These are phyloP conservation scores for Echeneis naucrates DNA, from an alignment of 2,797 vertebrate genomes.

Conservation along the genomic window DNA sequence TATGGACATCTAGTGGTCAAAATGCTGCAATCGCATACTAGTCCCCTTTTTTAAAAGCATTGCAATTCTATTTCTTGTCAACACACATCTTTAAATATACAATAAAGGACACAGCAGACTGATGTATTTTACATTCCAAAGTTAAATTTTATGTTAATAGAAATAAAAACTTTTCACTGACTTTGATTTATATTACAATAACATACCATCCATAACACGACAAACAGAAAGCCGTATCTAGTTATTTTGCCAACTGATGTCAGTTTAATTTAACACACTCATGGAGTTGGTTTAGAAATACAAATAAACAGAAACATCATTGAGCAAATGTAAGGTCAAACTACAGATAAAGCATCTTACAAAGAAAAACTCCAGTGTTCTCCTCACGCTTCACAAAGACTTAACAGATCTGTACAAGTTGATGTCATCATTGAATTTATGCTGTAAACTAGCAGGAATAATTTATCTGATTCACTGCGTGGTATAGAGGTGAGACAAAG, in stretches of 20 bases:
- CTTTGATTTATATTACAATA: slow-evolving; percentile 79
- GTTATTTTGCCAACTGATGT: slow-evolving; percentile 52
- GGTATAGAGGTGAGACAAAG: slow-evolving; percentile 30
- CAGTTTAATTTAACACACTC: slow-evolving; percentile 68
- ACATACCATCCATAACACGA: slow-evolving; percentile 70
- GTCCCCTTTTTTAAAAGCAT: not conserved
- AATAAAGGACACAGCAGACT: slow-evolving; percentile 34
- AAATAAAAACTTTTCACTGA: slow-evolving; percentile 75
- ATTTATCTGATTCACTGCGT: not conserved
- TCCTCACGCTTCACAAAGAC: slow-evolving; percentile 68
- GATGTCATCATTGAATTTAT: slow-evolving; percentile 32
- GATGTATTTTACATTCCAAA: slow-evolving; percentile 79
- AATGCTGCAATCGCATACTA: not conserved
- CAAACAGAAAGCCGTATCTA: slow-evolving; percentile 63
- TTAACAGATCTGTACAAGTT: slow-evolving; percentile 62
- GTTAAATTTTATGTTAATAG: slow-evolving; percentile 82
- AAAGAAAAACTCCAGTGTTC: slow-evolving; percentile 58
- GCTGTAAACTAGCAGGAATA: slow-evolving; percentile 21
- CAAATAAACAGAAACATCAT: slow-evolving; percentile 63
- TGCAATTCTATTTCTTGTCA: not conserved
- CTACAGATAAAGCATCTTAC: slow-evolving; percentile 61
- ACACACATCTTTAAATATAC: not conserved
- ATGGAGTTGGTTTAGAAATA: slow-evolving; percentile 70
- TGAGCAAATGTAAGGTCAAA: slow-evolving; percentile 61
- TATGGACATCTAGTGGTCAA: slow-evolving; percentile 73